Evolutionary conservation across 64 coral and sea anemone species (phyloP), one percentile per base, ranked within the genome.

Genomic region (Catalaphyllia jardinei): DNA sequence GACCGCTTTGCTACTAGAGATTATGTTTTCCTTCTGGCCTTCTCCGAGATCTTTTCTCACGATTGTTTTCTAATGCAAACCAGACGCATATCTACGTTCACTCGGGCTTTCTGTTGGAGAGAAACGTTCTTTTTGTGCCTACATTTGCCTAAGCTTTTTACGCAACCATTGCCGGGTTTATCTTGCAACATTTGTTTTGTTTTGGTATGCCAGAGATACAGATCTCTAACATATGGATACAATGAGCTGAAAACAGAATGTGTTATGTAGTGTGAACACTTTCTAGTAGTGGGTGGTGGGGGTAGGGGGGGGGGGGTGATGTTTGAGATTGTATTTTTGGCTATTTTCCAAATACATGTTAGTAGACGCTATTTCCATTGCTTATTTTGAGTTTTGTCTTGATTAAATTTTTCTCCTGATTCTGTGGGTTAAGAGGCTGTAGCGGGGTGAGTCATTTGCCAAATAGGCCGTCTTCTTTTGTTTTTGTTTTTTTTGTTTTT

Each of bases 361-460:
- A 74, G 3, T 33, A 74, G 72, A 74, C 72, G 30, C 30, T 74
- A 31, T 74, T 35, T 35, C 33, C 33, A 35, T 35, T 35, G 33
- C 3, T 35, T 35, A n/a, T n/a, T 35, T 35, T 35, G 33, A 74
- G 30, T 35, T 35, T 74, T 74, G 72, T 29, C 72, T 74, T 74
- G 72, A 74, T 74, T 74, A 74, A 74, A 74, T 74, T 74, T 74
- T 30, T n/a, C n/a, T n/a, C n/a, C n/a, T n/a, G n/a, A 28, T 30
- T 74, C 30, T 35, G 25, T 28, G 72, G 30, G 72, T 74, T 74
- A 74, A 74, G 72, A 28, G 72, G 72, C 30, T 74, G 72, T 74
- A 74, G 72, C 30, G 72, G 72, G 72, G 72, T 74, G 72, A 74
- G 72, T 74, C 72, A 74, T 30, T 74, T 74, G 30, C 72, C 72